Evolutionary conservation across 2,797 vertebrate species (phyloP).

Genomic region (Hafferia zeledoni): DNA sequence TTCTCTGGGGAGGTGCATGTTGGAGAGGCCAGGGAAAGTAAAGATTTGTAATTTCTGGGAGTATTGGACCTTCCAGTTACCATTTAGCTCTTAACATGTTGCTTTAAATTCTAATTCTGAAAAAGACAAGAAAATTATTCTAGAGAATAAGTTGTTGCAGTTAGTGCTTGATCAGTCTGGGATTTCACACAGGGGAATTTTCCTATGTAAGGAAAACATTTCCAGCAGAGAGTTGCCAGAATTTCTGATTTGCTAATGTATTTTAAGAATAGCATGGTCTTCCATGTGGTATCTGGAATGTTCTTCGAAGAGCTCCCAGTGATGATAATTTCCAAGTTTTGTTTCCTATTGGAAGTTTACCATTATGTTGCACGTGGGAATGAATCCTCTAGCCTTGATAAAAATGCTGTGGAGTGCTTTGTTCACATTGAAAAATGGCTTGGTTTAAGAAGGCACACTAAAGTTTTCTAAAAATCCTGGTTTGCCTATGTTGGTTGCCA

Average conservation of each 20-base stretch:
- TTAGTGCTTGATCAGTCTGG: background rate
- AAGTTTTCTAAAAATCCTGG: background rate
- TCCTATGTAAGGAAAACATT: background rate
- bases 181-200: background rate
- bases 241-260: background rate
- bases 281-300: background rate
- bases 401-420: background rate
- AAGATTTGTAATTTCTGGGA: background rate
- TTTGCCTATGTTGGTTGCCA: background rate
- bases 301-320: background rate
- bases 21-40: background rate
- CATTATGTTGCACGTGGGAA: rapidly evolving
- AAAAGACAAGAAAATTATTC: background rate
- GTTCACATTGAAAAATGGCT: background rate
- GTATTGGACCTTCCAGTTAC: background rate
- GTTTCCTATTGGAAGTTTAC: background rate
- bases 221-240: background rate
- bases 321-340: background rate
- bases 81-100: background rate
- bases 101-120: background rate
- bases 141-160: background rate
- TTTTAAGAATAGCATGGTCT: background rate
- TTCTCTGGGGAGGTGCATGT: background rate
- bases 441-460: background rate
- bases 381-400: background rate